Conservation (phyloP, 1,140 invertebrate genomes). For the Drosophila kanapiae region DNA sequence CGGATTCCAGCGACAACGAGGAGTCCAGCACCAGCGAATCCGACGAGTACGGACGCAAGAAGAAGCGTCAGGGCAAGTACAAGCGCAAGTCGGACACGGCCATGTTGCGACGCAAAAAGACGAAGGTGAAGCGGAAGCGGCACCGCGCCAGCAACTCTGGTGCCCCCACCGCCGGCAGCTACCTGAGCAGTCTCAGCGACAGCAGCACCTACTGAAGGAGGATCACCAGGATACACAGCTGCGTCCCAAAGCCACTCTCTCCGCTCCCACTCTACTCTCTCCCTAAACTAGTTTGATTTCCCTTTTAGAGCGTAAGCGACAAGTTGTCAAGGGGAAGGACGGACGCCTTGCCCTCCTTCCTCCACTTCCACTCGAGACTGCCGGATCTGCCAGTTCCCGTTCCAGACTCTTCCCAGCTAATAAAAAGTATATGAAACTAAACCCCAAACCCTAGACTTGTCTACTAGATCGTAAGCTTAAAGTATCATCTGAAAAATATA, state of each 20-base stretch:
- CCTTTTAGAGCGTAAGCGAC: conserved; percentile 6
- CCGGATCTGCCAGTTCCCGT: conserved; percentile 23
- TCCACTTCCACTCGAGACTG: conserved; percentile 17
- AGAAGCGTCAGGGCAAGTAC: conserved; percentile 80
- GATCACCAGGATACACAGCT: conserved; percentile 18
- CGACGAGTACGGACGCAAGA: conserved; percentile 79
- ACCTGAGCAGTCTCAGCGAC: conserved; percentile 76
- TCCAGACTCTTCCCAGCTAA: background rate
- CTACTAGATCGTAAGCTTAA: conserved; percentile 55
- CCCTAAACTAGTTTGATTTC: conserved; percentile 38
- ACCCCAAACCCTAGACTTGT: conserved; percentile 42
- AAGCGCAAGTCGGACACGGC: conserved; percentile 78
- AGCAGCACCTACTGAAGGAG: conserved; percentile 70
- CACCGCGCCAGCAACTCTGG: conserved; percentile 60
- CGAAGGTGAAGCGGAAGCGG: conserved; percentile 76
- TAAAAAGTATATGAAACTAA: conserved; percentile 7
- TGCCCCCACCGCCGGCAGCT: conserved; percentile 56
- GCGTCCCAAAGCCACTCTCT: conserved; percentile 40
- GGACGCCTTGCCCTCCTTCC: background rate
- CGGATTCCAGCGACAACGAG: conserved; percentile 81
- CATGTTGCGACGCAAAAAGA: conserved; percentile 72
- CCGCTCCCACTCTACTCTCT: background rate
- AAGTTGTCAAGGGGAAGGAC: background rate
- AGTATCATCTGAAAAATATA: conserved; percentile 39
- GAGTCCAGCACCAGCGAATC: conserved; percentile 81